Evolutionary conservation across 2,888 invertebrate genomes (phyloP).

Genomic region (Hetaerina titia): DNA sequence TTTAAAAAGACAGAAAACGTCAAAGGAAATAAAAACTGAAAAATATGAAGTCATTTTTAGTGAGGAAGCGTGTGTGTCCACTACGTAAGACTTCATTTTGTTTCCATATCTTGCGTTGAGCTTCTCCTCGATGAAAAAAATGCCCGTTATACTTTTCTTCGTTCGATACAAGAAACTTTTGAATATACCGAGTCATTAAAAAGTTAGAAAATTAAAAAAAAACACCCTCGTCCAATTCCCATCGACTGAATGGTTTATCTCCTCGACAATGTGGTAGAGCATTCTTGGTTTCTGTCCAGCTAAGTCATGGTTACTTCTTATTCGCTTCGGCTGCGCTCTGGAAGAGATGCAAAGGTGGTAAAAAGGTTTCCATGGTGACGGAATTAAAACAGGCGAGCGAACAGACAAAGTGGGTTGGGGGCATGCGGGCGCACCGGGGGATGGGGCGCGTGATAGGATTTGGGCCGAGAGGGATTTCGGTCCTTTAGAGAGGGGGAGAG

Average conservation of each 20-base stretch:
- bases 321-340: not conserved
- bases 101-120: not conserved
- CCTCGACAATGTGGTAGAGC: not conserved
- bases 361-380: conserved; percentile 40
- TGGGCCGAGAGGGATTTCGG: conserved; percentile 61
- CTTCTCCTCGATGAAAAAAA: not conserved
- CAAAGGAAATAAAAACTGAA: not conserved
- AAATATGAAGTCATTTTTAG: not conserved
- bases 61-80: not conserved
- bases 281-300: not conserved
- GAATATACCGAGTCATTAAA: not conserved
- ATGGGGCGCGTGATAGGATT: conserved; percentile 62
- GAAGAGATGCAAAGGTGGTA: conserved; percentile 19
- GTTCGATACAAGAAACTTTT: not conserved
- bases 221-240: not conserved
- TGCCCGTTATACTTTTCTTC: not conserved
- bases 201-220: not conserved
- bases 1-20: too few species aligned
- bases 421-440: not conserved
- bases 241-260: not conserved
- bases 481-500: not conserved
- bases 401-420: not conserved
- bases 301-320: not conserved
- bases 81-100: not conserved
- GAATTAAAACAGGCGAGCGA: conserved; percentile 51